Base-by-base conservation (phyloP, 1,140 invertebrate species). In the Contarinia nasturtii region DNA sequence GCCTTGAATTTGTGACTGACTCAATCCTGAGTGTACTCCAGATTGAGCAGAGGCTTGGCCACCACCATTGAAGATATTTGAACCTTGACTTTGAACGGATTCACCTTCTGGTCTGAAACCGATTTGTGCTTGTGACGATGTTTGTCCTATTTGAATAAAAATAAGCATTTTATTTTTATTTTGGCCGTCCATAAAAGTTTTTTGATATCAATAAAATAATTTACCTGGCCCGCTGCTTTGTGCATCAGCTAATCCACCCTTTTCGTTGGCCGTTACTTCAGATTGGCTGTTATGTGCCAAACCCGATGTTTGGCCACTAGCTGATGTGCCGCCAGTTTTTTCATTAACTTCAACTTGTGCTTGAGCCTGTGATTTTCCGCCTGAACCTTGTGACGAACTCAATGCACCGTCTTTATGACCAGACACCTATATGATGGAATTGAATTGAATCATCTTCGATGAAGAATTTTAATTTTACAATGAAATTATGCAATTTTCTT, bases 121-220 rank as follows among this genome's bases (percentile, higher is more conserved):
- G 38, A 87, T 85, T 66, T 86, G 83, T 14, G 84, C 83, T 66
- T 87, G 84, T 33, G 82, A 86, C 2, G 81, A 85, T 0, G 84
- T 86, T 53, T 76, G 80, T 2, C 84, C 27, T 27, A 10, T 27
- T 27, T 10, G 10, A 27, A 27, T 27, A 5, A n/a, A n/a, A n/a
- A n/a, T 10, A 10, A 27, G 27, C 27, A 27, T 27, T n/a, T n/a
- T n/a, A n/a, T n/a, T n/a, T n/a, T n/a, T n/a, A n/a, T n/a, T n/a
- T n/a, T n/a, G n/a, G n/a, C n/a, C n/a, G n/a, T n/a, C n/a, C n/a
- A n/a, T n/a, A n/a, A n/a, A n/a, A n/a, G n/a, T n/a, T n/a, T n/a
- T n/a, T n/a, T n/a, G n/a, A n/a, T n/a, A n/a, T n/a, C n/a, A n/a
- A n/a, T n/a, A n/a, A n/a, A n/a, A n/a, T n/a, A 27, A 5, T 27